Percentiles rank a stretch among this genome's conserved stretches.
Conservation (phyloP, 1,140 invertebrate species). For the Wiebesia pumilae region DNA sequence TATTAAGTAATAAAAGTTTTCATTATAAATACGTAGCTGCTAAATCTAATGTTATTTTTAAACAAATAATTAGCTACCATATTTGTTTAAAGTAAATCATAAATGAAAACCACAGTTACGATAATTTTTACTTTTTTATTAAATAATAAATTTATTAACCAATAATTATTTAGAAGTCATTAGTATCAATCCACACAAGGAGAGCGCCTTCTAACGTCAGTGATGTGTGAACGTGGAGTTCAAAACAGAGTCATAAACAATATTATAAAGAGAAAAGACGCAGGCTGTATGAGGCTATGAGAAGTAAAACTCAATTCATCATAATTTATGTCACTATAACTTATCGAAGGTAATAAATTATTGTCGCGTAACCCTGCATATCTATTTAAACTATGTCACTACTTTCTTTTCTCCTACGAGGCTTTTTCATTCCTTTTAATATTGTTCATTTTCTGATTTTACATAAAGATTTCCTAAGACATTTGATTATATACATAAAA, state of each 20-base stretch:
- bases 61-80: no score
- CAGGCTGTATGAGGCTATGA: constrained; percentile 41
- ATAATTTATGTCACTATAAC: constrained; percentile 64
- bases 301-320: constrained; percentile 66
- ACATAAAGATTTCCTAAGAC: background rate
- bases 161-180: constrained; percentile 69
- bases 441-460: background rate
- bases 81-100: no score
- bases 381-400: background rate
- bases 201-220: background rate
- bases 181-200: constrained; percentile 7
- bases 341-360: constrained; percentile 71
- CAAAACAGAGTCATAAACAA: background rate
- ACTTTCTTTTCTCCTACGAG: background rate
- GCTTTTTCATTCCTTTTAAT: background rate
- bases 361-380: constrained; percentile 53
- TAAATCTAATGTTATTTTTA: no score
- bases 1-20: no score
- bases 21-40: no score
- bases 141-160: constrained; percentile 61
- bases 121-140: background rate
- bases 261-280: background rate
- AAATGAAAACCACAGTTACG: background rate
- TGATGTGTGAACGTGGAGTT: background rate
- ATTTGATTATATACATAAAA: no score